Base-by-base conservation (phyloP, 2,113 vertebrate genomes). In the Hemichromis elongatus region DNA sequence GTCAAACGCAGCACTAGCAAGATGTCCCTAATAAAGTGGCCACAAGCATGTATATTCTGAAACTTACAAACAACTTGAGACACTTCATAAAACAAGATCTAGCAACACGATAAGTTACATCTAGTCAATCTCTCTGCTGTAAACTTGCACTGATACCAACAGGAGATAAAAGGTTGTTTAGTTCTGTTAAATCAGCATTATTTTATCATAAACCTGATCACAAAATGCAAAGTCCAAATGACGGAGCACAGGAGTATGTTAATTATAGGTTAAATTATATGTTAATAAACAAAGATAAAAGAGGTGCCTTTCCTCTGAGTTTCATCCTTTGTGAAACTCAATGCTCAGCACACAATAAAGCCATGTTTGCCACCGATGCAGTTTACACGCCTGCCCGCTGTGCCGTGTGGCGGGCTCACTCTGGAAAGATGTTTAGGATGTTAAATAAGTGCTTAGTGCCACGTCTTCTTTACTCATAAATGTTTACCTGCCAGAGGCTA, bases 351-450 rank as follows among this genome's bases (percentile, higher is more conserved):
- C 54, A 66, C 21, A 55, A 7, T 24, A 75, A 21, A 66, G 40
- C 16, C 5, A 79, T 70, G 54, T 53, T 73, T 82, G 70, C 14
- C 26, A 13, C 42, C 9, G n/a, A 56, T 45, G 81, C 54, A 54
- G 54, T 53, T 56, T 40, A 78, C 70, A 78, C 66, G 57, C 40
- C 66, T 85, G 26, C 79, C 45, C 45, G 2, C 3, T 33, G 33
- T 6, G 57, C 57, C 4, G 63, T 42, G 47, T 13, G 55, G 19
- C 19, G 19, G 61, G 19, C 21, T 21, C 55, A 54, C 66, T 50
- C 61, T 55, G 75, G 56, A 79, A 78, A 88, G 40, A 83, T 80
- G 33, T 54, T 81, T 50, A 84, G 40, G 24, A 89, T 83, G 40
- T 73, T 47, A 79, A 90, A 83, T 87, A 77, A 86, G 21, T 83